Conservation (phyloP, 2,113 vertebrate species). For the Spizaetus ornatus region DNA sequence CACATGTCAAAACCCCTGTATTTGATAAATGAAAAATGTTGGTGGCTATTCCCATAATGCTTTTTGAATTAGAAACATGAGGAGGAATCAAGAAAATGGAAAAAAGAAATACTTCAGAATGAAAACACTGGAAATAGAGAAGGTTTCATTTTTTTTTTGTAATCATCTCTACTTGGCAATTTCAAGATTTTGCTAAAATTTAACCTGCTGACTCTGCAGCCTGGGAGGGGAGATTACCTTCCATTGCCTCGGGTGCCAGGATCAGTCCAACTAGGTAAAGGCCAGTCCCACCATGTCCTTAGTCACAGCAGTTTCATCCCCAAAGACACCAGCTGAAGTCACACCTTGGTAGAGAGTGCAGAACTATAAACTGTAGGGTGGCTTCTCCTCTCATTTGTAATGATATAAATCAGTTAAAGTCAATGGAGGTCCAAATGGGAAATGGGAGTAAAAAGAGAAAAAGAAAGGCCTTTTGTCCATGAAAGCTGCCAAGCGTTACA, state of each 20-base stretch:
- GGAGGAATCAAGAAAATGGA: neutral
- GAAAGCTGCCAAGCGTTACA: neutral
- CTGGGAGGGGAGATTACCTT: neutral
- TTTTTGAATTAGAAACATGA: slow-evolving; percentile 23
- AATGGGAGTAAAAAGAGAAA: neutral
- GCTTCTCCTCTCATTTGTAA: neutral
- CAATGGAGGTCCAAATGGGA: neutral
- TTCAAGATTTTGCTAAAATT: neutral
- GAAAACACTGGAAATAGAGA: slow-evolving; percentile 15
- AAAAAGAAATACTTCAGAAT: neutral
- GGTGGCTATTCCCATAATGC: neutral
- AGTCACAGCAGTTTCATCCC: neutral
- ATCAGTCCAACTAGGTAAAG: neutral
- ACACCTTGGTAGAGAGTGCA: neutral
- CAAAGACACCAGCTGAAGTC: neutral
- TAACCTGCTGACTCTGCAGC: neutral
- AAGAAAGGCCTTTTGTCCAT: neutral
- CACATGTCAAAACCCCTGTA: neutral
- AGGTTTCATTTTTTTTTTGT: neutral
- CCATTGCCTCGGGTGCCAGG: neutral
- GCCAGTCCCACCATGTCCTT: neutral
- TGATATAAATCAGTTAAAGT: neutral
- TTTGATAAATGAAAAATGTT: slow-evolving; percentile 17
- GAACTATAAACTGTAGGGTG: neutral
- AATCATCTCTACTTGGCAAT: neutral